These are phyloP conservation scores for Colinus virginianus DNA, from an alignment of 2,113 vertebrate genomes.

Conservation along the genomic window DNA sequence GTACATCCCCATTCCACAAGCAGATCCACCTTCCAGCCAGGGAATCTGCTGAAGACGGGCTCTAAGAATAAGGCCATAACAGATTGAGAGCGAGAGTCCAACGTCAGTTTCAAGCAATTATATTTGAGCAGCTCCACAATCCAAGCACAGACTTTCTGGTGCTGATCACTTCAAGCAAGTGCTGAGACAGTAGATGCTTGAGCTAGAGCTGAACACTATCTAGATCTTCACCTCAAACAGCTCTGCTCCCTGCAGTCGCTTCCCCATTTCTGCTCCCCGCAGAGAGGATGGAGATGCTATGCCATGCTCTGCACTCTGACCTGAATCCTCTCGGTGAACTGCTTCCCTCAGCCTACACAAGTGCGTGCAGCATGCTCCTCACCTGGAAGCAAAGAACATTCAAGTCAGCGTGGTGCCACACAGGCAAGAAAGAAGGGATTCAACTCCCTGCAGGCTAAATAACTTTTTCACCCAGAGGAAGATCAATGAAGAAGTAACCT, in stretches of 20 bases:
- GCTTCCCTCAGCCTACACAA: neutral
- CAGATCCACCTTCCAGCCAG: neutral
- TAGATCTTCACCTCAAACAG: neutral
- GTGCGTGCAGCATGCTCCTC: neutral
- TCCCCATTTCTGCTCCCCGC: neutral
- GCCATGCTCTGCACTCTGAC: neutral
- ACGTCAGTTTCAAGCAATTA: neutral
- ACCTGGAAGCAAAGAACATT: neutral
- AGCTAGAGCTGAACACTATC: neutral
- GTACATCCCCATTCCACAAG: neutral
- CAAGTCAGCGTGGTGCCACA: neutral
- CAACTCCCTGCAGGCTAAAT: neutral
- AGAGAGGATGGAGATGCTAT: neutral
- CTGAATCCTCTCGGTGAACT: accelerated
- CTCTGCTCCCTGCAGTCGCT: neutral
- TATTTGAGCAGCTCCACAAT: neutral
- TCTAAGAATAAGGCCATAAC: neutral
- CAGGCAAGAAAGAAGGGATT: neutral
- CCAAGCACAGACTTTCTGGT: neutral
- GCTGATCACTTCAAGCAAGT: neutral
- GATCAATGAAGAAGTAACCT: neutral
- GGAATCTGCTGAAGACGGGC: neutral
- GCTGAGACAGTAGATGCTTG: neutral
- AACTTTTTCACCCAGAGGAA: neutral
- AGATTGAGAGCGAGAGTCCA: neutral